phyloP scores from a whole-genome alignment of 2,888 invertebrate genomes.

The Monopis laevigella region DNA sequence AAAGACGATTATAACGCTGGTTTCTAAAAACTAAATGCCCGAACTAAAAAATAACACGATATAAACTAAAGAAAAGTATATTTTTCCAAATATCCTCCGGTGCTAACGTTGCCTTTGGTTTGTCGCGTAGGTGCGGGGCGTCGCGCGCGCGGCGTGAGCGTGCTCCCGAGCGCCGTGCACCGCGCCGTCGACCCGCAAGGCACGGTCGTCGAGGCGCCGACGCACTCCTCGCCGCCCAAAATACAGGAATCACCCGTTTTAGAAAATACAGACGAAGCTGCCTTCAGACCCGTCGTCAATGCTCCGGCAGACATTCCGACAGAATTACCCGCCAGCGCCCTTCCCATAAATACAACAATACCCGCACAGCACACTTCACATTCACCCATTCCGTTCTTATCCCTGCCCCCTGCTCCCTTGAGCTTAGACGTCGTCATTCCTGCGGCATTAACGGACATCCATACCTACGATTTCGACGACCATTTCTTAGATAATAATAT shows the following conservation, averaged over 20 bases:
- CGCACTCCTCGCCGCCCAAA: slow-evolving; percentile 31
- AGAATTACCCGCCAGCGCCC: slow-evolving; percentile 32
- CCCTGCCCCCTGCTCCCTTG: slow-evolving; percentile 14
- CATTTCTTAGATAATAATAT: not conserved
- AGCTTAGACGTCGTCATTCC: not conserved
- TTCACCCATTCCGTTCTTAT: not conserved
- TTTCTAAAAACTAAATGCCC: too few relatives aligned
- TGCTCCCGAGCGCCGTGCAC: slow-evolving; percentile 56
- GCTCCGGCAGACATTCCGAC: slow-evolving; percentile 46
- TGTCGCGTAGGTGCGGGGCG: slow-evolving; percentile 68
- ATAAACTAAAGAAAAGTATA: too few relatives aligned
- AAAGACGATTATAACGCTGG: too few relatives aligned
- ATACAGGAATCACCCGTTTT: too few relatives aligned
- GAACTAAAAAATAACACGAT: too few relatives aligned
- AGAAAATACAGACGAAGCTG: slow-evolving; percentile 73
- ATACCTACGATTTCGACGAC: too few relatives aligned
- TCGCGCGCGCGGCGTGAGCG: slow-evolving; percentile 23
- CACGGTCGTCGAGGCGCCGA: slow-evolving; percentile 75
- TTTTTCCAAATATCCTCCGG: too few relatives aligned
- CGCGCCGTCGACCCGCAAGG: slow-evolving; percentile 83
- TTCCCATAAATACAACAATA: slow-evolving; percentile 45
- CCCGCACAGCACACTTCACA: slow-evolving; percentile 33
- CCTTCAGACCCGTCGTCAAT: slow-evolving; percentile 73
- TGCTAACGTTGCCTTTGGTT: slow-evolving; percentile 83
- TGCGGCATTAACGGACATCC: not conserved